phyloP scores from a whole-genome alignment of 1,140 invertebrate species.

The Trichomalopsis sarcophagae region DNA sequence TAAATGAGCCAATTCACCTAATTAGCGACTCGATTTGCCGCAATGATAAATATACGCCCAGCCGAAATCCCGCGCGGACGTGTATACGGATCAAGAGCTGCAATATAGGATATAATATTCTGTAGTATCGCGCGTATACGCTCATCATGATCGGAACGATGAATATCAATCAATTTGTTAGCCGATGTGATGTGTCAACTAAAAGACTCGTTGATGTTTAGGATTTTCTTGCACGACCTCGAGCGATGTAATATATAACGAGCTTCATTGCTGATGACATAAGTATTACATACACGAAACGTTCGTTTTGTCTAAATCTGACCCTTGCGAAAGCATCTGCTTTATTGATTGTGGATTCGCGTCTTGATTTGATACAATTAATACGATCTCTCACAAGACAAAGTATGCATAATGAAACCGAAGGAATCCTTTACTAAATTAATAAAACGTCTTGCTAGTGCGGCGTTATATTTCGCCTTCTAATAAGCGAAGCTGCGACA shows the following conservation, averaged over 20 bases:
- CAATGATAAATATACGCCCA: conserved; percentile 45
- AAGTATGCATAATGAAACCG: conserved; percentile 10
- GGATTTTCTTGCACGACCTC: too few relatives aligned
- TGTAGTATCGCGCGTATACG: conserved; percentile 40
- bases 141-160: conserved; percentile 52
- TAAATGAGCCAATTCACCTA: conserved; percentile 53
- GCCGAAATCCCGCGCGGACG: conserved; percentile 26
- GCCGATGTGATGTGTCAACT: conserved; percentile 51
- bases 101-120: conserved; percentile 48
- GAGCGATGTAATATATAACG: too few relatives aligned
- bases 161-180: conserved; percentile 65
- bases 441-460: background rate
- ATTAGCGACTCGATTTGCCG: conserved; percentile 52
- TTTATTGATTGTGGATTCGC: background rate
- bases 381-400: background rate
- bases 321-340: background rate
- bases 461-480: conserved; percentile 23
- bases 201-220: conserved; percentile 49
- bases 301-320: background rate
- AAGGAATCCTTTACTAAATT: background rate
- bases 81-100: background rate
- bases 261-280: background rate
- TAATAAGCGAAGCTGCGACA: conserved; percentile 12
- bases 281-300: background rate
- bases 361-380: background rate